Evolutionary conservation across 2,113 vertebrate genomes (phyloP).

Genomic region (Aepyceros melampus): DNA sequence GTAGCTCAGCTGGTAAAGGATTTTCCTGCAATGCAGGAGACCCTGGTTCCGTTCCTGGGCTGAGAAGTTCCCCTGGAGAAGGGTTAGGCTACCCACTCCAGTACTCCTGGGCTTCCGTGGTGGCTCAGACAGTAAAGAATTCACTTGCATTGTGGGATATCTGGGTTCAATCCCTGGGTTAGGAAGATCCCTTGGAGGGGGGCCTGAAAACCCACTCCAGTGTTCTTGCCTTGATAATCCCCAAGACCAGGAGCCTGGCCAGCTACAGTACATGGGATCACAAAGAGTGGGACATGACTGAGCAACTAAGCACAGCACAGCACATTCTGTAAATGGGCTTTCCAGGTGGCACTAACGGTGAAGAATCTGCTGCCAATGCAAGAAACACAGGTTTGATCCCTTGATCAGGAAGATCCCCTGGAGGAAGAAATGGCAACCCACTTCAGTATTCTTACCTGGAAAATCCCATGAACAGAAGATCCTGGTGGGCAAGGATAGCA

Average conservation of each 20-base stretch:
- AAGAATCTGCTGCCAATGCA: not conserved
- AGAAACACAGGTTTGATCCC: not conserved
- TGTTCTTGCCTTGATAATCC: not conserved
- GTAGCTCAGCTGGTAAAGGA: not conserved
- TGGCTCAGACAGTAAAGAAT: not conserved
- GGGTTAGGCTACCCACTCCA: not conserved
- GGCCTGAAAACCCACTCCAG: not conserved
- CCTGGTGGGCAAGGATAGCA: not conserved
- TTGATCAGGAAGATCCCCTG: not conserved
- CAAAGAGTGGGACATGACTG: not conserved
- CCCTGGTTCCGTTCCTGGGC: not conserved
- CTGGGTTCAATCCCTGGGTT: not conserved
- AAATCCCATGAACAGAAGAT: not conserved
- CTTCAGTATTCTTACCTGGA: not conserved
- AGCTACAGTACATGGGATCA: not conserved
- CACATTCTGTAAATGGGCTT: not conserved
- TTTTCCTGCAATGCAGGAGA: not conserved
- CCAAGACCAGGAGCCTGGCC: not conserved
- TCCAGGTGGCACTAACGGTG: not conserved
- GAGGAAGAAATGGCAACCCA: not conserved
- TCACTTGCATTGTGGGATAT: not conserved
- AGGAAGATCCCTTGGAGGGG: not conserved
- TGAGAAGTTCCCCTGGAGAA: not conserved
- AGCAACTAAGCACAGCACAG: not conserved
- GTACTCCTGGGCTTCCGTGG: not conserved